Base-by-base conservation (phyloP, 2,797 vertebrate genomes). In the Brotogeris chrysoptera region DNA sequence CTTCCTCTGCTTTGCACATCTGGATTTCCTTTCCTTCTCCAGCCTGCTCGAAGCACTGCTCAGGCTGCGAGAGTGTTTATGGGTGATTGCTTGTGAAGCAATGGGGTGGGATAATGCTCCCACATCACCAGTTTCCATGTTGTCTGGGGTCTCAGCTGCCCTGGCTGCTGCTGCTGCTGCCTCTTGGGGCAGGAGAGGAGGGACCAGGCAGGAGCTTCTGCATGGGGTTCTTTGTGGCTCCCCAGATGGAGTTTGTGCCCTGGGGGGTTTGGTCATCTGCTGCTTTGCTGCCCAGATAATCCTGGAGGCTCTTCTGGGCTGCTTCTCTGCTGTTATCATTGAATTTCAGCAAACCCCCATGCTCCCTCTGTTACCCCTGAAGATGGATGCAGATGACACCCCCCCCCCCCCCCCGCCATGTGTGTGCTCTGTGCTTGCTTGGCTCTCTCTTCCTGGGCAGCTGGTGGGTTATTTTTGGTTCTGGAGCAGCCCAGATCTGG, bases 381-480 rank as follows among this genome's bases (percentile, higher is more conserved):
- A 73, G 94, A 68, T 61, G 88, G 92, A 60, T 81, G 64, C 87
- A 92, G 88, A 95, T 90, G 91, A 92, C 65, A 85, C 81, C 65
- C n/a, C 86, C 77, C 21, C 21, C 46, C 12, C 21, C 32, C 88
- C 77, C 49, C 77, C 80, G 88, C 86, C 90, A 80, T 63, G 80
- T 79, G 77, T 3, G 0, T 90, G 95, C 76, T 93, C 91, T 57
- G 18, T 70, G 52, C 20, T 17, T 9, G 1, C 87, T 95, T 94
- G 92, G 89, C 93, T 93, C 79, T 84, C 87, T 88, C 68, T 88
- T 96, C 80, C 88, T 2, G 3, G 95, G 95, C 96, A 96, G 95
- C 92, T 93, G 94, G 66, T 30, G 34, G 86, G 94, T 91, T 96
- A 96, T 96, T 96, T 96, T 95, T 95, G 95, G 91, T 92, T 88